These are phyloP conservation scores for Alca torda DNA, from an alignment of 2,797 vertebrate species.

Conservation along the genomic window DNA sequence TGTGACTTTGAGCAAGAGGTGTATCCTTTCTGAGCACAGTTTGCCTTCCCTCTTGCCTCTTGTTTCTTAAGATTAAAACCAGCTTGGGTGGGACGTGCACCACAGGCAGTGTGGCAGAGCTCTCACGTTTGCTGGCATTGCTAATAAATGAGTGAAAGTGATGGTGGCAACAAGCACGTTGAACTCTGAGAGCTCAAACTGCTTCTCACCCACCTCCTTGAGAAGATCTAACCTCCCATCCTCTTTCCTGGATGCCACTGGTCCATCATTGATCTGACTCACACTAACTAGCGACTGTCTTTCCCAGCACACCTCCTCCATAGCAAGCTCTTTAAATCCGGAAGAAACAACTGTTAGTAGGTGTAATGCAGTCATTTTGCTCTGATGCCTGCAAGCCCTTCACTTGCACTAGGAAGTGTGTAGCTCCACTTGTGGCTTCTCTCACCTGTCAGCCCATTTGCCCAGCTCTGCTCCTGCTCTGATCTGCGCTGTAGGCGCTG, in stretches of 20 bases:
- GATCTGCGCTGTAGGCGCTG: background rate
- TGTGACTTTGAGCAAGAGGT: background rate
- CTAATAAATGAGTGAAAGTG: background rate
- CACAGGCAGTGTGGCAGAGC: background rate
- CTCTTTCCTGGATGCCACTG: background rate
- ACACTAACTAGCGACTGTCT: background rate
- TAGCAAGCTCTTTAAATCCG: background rate
- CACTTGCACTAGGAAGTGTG: background rate
- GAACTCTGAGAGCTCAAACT: background rate
- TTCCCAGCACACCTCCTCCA: background rate
- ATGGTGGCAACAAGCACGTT: background rate
- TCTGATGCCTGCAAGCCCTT: background rate
- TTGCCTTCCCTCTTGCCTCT: background rate
- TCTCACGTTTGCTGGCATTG: accelerated
- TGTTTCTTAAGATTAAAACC: background rate
- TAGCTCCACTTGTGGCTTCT: background rate
- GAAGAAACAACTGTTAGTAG: background rate
- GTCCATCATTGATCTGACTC: background rate
- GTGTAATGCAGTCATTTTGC: background rate
- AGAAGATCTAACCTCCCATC: background rate
- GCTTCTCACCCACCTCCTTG: background rate
- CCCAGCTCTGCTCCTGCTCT: background rate
- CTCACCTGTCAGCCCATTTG: background rate
- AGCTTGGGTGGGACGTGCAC: too few relatives aligned
- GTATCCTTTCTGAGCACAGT: background rate